A percentile compares a stretch with the other conserved stretches of the same genome.
phyloP scores from a whole-genome alignment of 2,888 invertebrate species.

The Psylliodes chrysocephalus region DNA sequence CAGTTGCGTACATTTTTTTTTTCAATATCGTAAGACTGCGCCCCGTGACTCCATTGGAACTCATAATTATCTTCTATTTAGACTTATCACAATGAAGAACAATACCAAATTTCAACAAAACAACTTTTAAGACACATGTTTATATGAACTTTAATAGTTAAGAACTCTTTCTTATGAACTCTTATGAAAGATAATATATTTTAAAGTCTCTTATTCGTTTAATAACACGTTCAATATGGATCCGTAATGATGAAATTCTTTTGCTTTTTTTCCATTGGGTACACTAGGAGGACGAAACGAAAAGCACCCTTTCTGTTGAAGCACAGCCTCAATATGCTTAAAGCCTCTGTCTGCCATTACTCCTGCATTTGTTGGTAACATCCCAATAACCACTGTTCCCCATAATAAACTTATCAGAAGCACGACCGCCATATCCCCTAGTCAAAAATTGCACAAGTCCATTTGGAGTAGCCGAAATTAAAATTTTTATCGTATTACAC shows the following conservation, averaged over 20 bases:
- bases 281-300: conserved; percentile 44
- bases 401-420: conserved; percentile 7
- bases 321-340: neutral
- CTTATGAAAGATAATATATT: no score
- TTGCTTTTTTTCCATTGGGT: conserved; percentile 45
- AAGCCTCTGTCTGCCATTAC: conserved; percentile 30
- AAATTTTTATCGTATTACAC: conserved; percentile 21
- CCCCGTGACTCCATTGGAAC: no score
- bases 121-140: no score
- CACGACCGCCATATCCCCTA: conserved; percentile 16
- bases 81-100: no score
- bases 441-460: conserved; percentile 28
- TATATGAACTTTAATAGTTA: no score
- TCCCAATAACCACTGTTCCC: conserved; percentile 15
- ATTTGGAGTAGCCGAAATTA: conserved; percentile 24
- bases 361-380: neutral
- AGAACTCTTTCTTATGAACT: no score
- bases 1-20: no score
- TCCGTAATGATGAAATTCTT: conserved; percentile 49
- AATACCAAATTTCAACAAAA: no score
- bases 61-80: no score
- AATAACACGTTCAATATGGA: conserved; percentile 54
- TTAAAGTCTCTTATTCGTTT: conserved; percentile 47
- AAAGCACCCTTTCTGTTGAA: conserved; percentile 11
- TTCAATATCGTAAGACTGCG: no score